A percentile compares a stretch with the other conserved stretches of the same genome.
phyloP scores from a whole-genome alignment of 1,140 invertebrate genomes.

The Bacillus rossius region DNA sequence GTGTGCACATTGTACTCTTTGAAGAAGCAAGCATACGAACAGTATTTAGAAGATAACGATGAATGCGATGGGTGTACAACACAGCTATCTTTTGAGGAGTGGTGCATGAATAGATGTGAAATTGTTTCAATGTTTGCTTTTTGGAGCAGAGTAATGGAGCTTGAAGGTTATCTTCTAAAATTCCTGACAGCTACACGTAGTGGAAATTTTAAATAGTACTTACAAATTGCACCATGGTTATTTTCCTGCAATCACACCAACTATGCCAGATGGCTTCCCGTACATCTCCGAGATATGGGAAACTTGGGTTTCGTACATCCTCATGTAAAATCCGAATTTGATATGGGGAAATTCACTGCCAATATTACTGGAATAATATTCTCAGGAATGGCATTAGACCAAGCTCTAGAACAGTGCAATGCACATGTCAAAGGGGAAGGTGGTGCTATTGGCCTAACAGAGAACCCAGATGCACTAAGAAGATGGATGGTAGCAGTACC shows the following conservation, averaged over 20 bases:
- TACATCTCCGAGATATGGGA: background rate
- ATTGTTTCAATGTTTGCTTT: no score
- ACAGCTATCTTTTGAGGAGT: no score
- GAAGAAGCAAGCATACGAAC: background rate
- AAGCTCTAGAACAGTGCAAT: conserved; percentile 24
- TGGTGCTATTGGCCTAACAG: conserved; percentile 12
- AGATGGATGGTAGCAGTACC: conserved; percentile 12
- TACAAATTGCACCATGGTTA: background rate
- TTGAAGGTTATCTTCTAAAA: no score
- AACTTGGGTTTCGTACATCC: background rate
- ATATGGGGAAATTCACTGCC: conserved; percentile 10
- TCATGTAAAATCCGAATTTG: background rate
- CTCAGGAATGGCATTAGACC: conserved; percentile 20
- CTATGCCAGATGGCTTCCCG: conserved; percentile 9
- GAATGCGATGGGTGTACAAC: no score
- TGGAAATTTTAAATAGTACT: background rate
- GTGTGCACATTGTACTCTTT: background rate
- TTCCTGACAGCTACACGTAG: no score
- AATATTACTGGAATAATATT: conserved; percentile 11
- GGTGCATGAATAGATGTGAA: no score
- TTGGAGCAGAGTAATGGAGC: no score
- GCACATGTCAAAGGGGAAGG: conserved; percentile 17
- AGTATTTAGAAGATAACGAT: background rate
- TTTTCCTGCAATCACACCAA: conserved; percentile 10
- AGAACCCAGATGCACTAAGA: conserved; percentile 6